Percentiles rank a stretch among this genome's conserved stretches.
These are phyloP conservation scores for Chaitophorus viminalis DNA, from an alignment of 2,888 invertebrate species.

Conservation along the genomic window DNA sequence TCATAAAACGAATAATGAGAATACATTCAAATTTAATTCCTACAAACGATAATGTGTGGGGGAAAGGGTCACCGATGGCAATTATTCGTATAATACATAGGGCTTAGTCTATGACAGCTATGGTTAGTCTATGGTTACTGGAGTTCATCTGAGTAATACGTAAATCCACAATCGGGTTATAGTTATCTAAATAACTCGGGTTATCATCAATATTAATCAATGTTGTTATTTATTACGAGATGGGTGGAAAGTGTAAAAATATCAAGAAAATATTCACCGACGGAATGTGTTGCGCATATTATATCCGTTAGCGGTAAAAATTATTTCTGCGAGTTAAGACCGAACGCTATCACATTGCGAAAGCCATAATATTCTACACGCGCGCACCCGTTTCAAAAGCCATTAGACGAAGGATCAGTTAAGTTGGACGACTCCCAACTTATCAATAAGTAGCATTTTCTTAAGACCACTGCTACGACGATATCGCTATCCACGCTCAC, in stretches of 20 bases:
- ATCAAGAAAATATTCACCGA: not conserved
- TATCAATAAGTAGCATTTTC: conserved; percentile 55
- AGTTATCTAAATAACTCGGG: no score
- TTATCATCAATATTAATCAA: no score
- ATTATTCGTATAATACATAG: no score
- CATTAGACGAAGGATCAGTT: conserved; percentile 27
- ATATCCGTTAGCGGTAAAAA: conserved; percentile 9
- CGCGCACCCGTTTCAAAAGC: conserved; percentile 40
- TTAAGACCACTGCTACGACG: not conserved
- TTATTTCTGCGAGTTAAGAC: not conserved
- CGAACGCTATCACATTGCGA: conserved; percentile 18
- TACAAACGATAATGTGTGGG: no score
- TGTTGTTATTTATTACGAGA: not conserved
- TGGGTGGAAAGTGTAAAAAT: not conserved
- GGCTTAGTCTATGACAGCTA: no score
- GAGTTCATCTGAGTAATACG: no score
- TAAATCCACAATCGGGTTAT: no score
- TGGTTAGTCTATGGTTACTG: no score
- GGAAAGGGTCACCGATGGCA: no score
- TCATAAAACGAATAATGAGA: no score
- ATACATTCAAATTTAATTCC: no score
- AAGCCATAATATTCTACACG: not conserved
- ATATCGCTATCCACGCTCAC: not conserved
- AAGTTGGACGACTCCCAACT: conserved; percentile 44
- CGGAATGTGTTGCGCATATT: not conserved